phyloP scores from a whole-genome alignment of 1,140 invertebrate genomes.

The Trichonephila clavipes region DNA sequence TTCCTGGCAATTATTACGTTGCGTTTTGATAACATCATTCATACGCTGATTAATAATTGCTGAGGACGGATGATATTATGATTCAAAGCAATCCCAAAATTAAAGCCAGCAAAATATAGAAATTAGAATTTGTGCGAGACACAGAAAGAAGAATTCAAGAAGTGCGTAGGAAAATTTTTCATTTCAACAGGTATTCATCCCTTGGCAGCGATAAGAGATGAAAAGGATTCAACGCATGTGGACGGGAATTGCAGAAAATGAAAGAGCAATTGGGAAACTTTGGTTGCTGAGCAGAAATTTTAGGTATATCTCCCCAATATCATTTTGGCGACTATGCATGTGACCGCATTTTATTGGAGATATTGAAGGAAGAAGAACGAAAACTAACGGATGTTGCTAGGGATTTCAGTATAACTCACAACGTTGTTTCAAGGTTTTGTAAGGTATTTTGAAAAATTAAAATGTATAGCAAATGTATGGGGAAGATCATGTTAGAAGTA shows the following conservation, averaged over 20 bases:
- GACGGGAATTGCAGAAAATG: no score
- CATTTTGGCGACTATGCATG: background rate
- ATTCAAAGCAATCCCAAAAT: conserved; percentile 5
- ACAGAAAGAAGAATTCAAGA: background rate
- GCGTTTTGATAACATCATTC: no score
- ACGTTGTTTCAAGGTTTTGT: background rate
- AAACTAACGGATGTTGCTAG: background rate
- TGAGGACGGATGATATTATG: background rate
- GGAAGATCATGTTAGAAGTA: background rate
- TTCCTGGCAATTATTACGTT: no score
- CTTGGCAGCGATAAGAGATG: background rate
- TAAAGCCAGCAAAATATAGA: background rate
- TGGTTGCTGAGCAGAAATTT: background rate
- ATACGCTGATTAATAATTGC: no score
- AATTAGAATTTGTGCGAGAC: background rate
- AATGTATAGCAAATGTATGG: background rate
- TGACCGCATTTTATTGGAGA: background rate
- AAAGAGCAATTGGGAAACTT: background rate
- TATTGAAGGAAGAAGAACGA: background rate
- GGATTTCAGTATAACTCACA: background rate
- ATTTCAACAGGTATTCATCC: background rate
- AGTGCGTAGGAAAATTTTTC: background rate
- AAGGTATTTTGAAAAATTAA: background rate
- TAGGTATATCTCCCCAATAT: background rate
- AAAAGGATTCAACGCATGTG: no score